phyloP scores from a whole-genome alignment of 2,888 invertebrate species.

The Callosobruchus maculatus region DNA sequence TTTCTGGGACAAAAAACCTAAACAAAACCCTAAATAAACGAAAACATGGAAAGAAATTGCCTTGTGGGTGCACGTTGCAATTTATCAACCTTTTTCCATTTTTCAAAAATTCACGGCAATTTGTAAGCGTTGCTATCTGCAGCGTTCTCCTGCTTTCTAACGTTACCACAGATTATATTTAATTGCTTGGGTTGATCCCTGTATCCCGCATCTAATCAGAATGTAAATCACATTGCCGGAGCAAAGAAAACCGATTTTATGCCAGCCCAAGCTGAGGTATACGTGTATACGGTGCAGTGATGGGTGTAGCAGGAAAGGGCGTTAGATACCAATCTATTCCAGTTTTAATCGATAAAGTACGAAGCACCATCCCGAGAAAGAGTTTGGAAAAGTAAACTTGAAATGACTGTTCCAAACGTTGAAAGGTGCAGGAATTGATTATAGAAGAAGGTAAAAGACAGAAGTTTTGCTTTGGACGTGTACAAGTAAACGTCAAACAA shows the following conservation, averaged over 20 bases:
- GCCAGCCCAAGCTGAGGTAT: background rate
- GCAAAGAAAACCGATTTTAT: background rate
- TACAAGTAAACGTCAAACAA: no score
- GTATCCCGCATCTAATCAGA: background rate
- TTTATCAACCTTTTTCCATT: background rate
- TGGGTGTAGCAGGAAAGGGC: background rate
- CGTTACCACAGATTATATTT: background rate
- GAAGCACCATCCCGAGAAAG: no score
- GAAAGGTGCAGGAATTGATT: no score
- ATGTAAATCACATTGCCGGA: background rate
- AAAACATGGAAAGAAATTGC: background rate
- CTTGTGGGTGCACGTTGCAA: background rate
- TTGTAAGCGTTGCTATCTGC: background rate
- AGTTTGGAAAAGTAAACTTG: no score
- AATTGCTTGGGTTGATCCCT: background rate
- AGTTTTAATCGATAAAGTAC: background rate
- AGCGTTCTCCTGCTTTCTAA: background rate
- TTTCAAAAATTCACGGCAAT: background rate
- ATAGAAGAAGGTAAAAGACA: no score
- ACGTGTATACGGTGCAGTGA: background rate
- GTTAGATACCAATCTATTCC: background rate
- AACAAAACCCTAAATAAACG: background rate
- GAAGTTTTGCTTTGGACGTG: no score
- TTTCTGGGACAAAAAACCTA: background rate
- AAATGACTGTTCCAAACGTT: no score